These are phyloP conservation scores for Valencia hispanica DNA, from an alignment of 2,797 vertebrate species.

Conservation along the genomic window DNA sequence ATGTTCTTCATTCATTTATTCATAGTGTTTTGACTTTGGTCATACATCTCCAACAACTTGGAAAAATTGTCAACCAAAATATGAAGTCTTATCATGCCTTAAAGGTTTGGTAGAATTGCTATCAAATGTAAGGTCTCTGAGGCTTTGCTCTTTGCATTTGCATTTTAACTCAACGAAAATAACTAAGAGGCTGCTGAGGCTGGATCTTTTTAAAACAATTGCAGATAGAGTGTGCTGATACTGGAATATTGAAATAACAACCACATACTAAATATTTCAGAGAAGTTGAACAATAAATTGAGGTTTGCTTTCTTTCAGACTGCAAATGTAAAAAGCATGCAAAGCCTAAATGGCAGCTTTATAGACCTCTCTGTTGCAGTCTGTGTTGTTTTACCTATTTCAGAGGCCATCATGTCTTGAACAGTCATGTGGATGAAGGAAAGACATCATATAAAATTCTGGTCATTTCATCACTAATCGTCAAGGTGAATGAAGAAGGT, in stretches of 20 bases:
- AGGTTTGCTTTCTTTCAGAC: conserved; percentile 38
- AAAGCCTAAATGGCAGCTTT: conserved; percentile 41
- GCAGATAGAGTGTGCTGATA: not conserved
- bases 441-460: conserved; percentile 61
- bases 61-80: not conserved
- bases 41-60: not conserved
- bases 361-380: conserved; percentile 17
- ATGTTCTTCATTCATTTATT: not conserved
- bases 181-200: not conserved
- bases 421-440: conserved; percentile 45
- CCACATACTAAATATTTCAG: not conserved
- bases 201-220: not conserved
- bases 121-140: not conserved
- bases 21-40: not conserved
- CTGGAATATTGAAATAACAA: not conserved
- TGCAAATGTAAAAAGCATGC: conserved; percentile 20
- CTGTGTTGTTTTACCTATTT: conserved; percentile 60
- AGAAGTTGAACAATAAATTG: not conserved
- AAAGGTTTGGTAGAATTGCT: not conserved
- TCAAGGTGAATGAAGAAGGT: conserved; percentile 30
- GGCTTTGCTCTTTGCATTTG: not conserved
- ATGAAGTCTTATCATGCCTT: not conserved
- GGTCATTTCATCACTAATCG: conserved; percentile 73
- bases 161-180: not conserved
- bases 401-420: conserved; percentile 47